Conservation (phyloP, 2,797 vertebrate species). For the Uromys caudimaculatus region DNA sequence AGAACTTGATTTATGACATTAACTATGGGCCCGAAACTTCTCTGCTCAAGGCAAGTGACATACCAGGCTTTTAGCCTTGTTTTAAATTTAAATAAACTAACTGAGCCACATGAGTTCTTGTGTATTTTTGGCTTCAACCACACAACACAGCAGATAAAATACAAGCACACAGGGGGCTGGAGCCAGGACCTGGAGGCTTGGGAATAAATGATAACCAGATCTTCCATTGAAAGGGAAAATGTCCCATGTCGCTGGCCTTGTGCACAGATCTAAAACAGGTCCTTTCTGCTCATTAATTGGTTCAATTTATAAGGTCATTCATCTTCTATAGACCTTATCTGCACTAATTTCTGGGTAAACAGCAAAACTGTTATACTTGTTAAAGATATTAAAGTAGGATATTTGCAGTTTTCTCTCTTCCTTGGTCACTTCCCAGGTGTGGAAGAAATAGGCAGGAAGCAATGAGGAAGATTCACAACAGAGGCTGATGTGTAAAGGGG, state of each 20-base stretch:
- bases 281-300: conserved; percentile 41
- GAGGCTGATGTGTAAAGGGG: not conserved
- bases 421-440: not conserved
- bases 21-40: conserved; percentile 5
- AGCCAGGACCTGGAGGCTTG: conserved; percentile 23
- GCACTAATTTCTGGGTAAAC: not conserved
- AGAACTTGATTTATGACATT: conserved; percentile 34
- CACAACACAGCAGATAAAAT: conserved; percentile 53
- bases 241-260: not conserved
- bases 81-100: conserved; percentile 73
- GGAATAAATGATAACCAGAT: conserved; percentile 37
- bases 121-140: conserved; percentile 57
- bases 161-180: not conserved
- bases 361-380: not conserved
- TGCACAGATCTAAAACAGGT: not conserved
- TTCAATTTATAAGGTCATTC: not conserved
- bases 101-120: conserved; percentile 36
- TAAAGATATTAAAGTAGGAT: not conserved
- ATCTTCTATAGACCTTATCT: conserved; percentile 1
- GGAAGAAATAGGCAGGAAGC: not conserved
- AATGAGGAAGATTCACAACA: not conserved
- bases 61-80: conserved; percentile 62
- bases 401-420: not conserved
- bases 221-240: not conserved
- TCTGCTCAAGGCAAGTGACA: conserved; percentile 46